A percentile compares a stretch with the other conserved stretches of the same genome.
Evolutionary conservation across 1,140 invertebrate genomes (phyloP).

Genomic region (Drosophila murphyi): DNA sequence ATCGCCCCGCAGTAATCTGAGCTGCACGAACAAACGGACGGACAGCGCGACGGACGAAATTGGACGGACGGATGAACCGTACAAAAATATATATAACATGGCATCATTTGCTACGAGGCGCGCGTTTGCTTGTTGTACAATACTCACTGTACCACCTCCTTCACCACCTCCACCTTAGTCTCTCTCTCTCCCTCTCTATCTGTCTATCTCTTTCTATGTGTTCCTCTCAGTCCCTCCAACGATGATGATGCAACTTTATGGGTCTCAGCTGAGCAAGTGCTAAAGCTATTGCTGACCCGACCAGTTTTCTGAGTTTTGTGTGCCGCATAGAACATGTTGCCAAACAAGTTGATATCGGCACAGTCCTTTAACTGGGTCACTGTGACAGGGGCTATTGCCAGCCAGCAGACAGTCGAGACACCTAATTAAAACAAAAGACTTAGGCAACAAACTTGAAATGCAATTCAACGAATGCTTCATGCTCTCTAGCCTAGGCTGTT

Average conservation of each 20-base stretch:
- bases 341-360: conserved; percentile 66
- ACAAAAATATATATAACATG: conserved; percentile 77
- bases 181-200: not conserved
- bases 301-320: conserved; percentile 44
- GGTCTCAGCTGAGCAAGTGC: conserved; percentile 36
- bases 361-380: conserved; percentile 79
- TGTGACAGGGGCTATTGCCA: conserved; percentile 52
- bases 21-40: conserved; percentile 76
- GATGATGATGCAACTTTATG: conserved; percentile 73
- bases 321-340: conserved; percentile 69
- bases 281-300: conserved; percentile 51
- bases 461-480: not conserved
- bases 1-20: conserved; percentile 80
- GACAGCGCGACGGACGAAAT: conserved; percentile 27
- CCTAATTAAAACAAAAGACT: conserved; percentile 70
- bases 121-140: conserved; percentile 82
- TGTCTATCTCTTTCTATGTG: conserved; percentile 10
- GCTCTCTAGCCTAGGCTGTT: not conserved
- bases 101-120: conserved; percentile 80
- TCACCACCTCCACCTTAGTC: not conserved
- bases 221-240: conserved; percentile 30
- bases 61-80: conserved; percentile 39
- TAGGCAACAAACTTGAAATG: conserved; percentile 44
- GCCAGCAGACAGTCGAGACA: conserved; percentile 18
- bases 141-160: conserved; percentile 51